phyloP scores from a whole-genome alignment of 2,113 vertebrate genomes.

The Poeciliopsis prolifica region DNA sequence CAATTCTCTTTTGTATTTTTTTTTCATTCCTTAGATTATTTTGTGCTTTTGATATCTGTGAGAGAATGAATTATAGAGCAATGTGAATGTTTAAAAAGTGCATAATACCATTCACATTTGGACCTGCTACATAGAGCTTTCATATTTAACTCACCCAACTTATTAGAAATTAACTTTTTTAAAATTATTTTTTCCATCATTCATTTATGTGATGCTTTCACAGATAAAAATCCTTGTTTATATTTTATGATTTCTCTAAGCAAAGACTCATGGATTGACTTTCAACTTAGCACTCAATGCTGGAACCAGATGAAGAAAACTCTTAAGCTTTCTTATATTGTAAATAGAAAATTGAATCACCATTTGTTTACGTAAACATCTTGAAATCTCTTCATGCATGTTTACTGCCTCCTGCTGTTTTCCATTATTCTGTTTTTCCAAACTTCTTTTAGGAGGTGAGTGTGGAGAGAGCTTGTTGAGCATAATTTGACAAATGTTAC shows the following conservation, averaged over 20 bases:
- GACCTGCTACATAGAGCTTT: not conserved
- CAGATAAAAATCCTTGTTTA: not conserved
- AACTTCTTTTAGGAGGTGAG: not conserved
- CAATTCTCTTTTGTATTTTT: too few species aligned
- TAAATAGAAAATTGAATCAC: not conserved
- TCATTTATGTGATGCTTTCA: not conserved
- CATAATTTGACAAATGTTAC: not conserved
- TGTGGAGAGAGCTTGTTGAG: not conserved
- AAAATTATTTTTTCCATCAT: not conserved
- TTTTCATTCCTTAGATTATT: not conserved
- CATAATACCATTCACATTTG: not conserved
- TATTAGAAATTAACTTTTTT: not conserved
- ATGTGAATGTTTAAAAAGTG: not conserved
- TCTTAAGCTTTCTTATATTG: not conserved
- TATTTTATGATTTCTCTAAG: not conserved
- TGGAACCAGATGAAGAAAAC: not conserved
- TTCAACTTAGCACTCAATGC: not conserved
- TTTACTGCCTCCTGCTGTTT: not conserved
- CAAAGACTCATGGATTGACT: not conserved
- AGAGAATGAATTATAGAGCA: not conserved
- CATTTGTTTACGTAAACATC: not conserved
- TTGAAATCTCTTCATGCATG: not conserved
- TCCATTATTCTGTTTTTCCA: not conserved
- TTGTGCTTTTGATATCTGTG: not conserved
- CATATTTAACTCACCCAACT: not conserved